phyloP scores from a whole-genome alignment of 1,140 invertebrate genomes.

The Lordiphosa collinella region DNA sequence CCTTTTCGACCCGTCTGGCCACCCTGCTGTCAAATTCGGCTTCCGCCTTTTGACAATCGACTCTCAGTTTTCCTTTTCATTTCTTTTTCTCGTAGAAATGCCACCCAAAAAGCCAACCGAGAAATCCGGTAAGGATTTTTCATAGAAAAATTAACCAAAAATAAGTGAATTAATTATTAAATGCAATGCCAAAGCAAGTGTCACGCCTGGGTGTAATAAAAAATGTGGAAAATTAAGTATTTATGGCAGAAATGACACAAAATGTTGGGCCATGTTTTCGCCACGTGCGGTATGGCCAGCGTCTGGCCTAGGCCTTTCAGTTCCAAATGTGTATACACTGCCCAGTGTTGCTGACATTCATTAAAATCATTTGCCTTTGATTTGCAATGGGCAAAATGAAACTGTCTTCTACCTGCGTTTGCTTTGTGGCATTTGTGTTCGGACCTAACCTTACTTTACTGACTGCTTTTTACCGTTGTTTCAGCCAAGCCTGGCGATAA shows the following conservation, averaged over 20 bases:
- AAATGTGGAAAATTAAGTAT: slow-evolving; percentile 19
- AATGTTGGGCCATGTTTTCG: slow-evolving; percentile 26
- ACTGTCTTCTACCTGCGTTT: background rate
- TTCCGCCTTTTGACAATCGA: slow-evolving; percentile 76
- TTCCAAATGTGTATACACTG: background rate
- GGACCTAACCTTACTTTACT: slow-evolving; percentile 49
- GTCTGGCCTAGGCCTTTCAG: slow-evolving; percentile 1
- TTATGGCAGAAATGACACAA: slow-evolving; percentile 28
- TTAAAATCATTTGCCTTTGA: background rate
- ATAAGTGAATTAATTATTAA: slow-evolving; percentile 32
- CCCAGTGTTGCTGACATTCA: background rate
- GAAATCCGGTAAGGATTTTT: slow-evolving; percentile 82
- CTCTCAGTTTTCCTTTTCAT: slow-evolving; percentile 75
- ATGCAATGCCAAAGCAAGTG: slow-evolving; percentile 25
- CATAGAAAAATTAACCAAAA: slow-evolving; percentile 57
- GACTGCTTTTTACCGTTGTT: slow-evolving; percentile 5
- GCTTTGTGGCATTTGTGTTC: slow-evolving; percentile 26
- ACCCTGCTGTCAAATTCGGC: slow-evolving; percentile 43
- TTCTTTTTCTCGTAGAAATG: slow-evolving; percentile 82
- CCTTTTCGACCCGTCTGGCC: slow-evolving; percentile 32
- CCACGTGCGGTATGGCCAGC: slow-evolving; percentile 58
- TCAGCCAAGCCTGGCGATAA: slow-evolving; percentile 76
- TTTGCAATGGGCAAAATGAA: slow-evolving; percentile 3
- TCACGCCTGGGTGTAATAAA: slow-evolving; percentile 3
- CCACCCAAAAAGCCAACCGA: slow-evolving; percentile 84